Conservation (phyloP, 2,888 invertebrate genomes). For the Oligia latruncula region DNA sequence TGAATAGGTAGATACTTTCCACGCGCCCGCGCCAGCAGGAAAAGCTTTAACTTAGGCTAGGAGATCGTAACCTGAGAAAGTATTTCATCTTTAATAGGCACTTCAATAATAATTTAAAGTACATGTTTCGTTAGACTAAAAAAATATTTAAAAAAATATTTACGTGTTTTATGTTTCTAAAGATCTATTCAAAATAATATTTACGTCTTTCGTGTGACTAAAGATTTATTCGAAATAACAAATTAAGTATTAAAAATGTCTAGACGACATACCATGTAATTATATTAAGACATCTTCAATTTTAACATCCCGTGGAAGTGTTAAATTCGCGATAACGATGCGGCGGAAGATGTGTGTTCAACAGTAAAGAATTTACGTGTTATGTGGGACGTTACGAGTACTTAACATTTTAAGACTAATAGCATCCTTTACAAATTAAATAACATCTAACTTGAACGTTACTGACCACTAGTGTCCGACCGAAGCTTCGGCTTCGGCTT, state of each 20-base stretch:
- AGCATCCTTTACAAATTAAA: constrained; percentile 15
- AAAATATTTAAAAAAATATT: background rate
- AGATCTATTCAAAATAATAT: background rate
- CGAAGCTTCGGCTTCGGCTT: too few relatives aligned
- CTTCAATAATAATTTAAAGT: background rate
- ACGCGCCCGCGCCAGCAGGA: constrained; percentile 47
- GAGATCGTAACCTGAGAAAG: constrained; percentile 35
- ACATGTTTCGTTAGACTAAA: background rate
- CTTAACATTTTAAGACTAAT: background rate
- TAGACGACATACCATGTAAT: background rate
- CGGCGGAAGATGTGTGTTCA: constrained; percentile 12
- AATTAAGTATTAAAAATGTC: background rate
- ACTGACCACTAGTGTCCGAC: background rate
- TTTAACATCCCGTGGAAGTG: constrained; percentile 8
- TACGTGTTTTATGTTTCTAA: background rate
- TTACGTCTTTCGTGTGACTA: background rate
- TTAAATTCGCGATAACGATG: background rate
- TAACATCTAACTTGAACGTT: constrained; percentile 30
- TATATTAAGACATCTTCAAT: background rate
- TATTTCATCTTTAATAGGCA: background rate
- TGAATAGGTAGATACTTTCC: constrained; percentile 61
- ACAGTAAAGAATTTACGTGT: background rate
- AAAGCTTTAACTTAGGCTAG: constrained; percentile 47
- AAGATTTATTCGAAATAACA: background rate
- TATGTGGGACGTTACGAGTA: background rate